Base-by-base conservation (phyloP, 1,140 invertebrate species). In the Triops longicaudatus region DNA sequence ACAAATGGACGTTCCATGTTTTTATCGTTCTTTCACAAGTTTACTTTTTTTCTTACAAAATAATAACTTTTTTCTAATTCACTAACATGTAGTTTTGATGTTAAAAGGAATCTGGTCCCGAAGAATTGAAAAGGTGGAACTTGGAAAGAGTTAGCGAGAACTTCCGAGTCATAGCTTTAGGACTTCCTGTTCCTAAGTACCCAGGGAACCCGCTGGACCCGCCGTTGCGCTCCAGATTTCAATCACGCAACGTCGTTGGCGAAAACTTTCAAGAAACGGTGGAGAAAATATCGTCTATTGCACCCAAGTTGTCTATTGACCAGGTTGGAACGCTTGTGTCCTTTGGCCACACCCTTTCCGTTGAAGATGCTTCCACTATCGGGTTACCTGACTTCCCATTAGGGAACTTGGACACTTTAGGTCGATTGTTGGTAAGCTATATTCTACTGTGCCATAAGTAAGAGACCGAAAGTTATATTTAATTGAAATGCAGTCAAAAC, bases 151-250 rank as follows among this genome's bases (percentile, higher is more conserved):
- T 97, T 0, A 91, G 91, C 81, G 93, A 98, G 82, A 88, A 95
- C 81, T 99, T 99, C 83, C 87, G 95, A 41, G 94, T 98, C 10
- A 92, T 97, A 75, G 95, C 95, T 1, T 84, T 98, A 14, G 95
- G 95, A 17, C 82, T 97, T 74, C 95, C 95, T 9, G 90, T 94
- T 12, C 93, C 95, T n/a, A 87, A 84, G 76, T 96, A 95, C 84
- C 88, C 89, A 78, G 97, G 97, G 1, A 96, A 98, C 83, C 93
- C 96, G 0, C 84, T 99, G 12, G 97, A 99, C 88, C 97, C 97
- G 14, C 97, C 97, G 0, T 85, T 99, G 11, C 86, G 97, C 78
- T 98, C 96, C 0, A 86, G 97, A 75, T 99, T 99, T 85, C 97
- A 99, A 85, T 95, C 93, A 0, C 87, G 94, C 82, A 91, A 96